phyloP scores from a whole-genome alignment of 2,113 vertebrate genomes.

The Cyprinodon brontotheroides region DNA sequence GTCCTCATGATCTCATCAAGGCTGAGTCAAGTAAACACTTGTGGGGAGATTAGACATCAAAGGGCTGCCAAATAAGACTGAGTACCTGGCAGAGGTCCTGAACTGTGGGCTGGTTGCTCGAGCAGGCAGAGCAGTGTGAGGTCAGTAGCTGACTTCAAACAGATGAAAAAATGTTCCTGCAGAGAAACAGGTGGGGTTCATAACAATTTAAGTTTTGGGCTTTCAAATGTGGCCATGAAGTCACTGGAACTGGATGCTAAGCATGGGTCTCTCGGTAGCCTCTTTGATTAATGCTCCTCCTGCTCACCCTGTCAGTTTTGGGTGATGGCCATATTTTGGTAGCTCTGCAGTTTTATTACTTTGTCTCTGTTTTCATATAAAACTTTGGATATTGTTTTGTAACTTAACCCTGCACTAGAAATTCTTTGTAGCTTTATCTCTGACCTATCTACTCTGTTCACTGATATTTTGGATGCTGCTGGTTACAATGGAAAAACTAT shows the following conservation, averaged over 20 bases:
- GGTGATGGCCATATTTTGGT: neutral
- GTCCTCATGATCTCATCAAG: slow-evolving; percentile 56
- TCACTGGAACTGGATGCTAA: neutral
- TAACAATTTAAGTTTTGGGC: neutral
- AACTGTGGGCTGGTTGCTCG: slow-evolving; percentile 58
- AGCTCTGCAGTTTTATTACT: neutral
- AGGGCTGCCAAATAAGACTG: slow-evolving; percentile 61
- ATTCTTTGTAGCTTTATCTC: neutral
- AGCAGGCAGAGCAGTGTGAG: slow-evolving; percentile 58
- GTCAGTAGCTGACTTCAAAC: slow-evolving; percentile 68
- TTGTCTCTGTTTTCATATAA: neutral
- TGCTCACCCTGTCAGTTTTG: neutral
- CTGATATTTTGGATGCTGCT: neutral
- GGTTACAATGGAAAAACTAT: neutral
- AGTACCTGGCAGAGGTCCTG: slow-evolving; percentile 65
- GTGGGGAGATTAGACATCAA: slow-evolving; percentile 69
- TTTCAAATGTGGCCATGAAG: neutral
- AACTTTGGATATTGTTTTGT: neutral
- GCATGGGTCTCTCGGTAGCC: neutral
- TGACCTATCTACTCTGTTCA: neutral
- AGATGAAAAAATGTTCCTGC: slow-evolving; percentile 41
- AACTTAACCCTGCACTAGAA: neutral
- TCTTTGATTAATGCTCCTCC: neutral
- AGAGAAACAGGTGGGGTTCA: slow-evolving; percentile 53
- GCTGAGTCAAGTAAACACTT: slow-evolving; percentile 53